A percentile compares a stretch with the other conserved stretches of the same genome.
Conservation (phyloP, 1,140 invertebrate species). For the Drosophila chauvacae region DNA sequence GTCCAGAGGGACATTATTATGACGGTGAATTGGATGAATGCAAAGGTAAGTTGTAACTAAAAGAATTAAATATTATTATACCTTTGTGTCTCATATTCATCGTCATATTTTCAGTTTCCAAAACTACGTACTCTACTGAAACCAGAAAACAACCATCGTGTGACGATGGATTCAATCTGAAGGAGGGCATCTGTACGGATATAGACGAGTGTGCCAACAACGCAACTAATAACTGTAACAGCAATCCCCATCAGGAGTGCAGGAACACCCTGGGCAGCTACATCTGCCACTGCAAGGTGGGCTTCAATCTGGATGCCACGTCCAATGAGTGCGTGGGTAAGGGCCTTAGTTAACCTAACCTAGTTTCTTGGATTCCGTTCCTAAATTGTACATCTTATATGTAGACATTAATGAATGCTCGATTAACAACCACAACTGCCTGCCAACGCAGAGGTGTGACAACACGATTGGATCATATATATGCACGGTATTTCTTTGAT, state of each 20-base stretch:
- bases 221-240: slow-evolving; percentile 86
- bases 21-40: slow-evolving; percentile 53
- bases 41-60: slow-evolving; percentile 28
- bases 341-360: slow-evolving; percentile 11
- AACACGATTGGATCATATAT: slow-evolving; percentile 95
- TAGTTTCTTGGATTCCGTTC: not conserved
- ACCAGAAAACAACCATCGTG: slow-evolving; percentile 35
- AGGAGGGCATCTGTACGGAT: slow-evolving; percentile 85
- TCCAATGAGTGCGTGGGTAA: slow-evolving; percentile 90
- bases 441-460: slow-evolving; percentile 92
- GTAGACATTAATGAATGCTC: slow-evolving; percentile 88
- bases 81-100: not conserved
- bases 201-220: slow-evolving; percentile 89
- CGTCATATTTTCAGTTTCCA: not conserved
- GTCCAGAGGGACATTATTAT: slow-evolving; percentile 51
- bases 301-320: slow-evolving; percentile 88
- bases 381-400: slow-evolving; percentile 26
- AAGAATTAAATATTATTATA: too few relatives aligned
- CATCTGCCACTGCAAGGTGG: slow-evolving; percentile 90
- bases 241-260: slow-evolving; percentile 88
- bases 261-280: slow-evolving; percentile 92
- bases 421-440: slow-evolving; percentile 86
- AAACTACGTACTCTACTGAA: not conserved
- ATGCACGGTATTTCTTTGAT: slow-evolving; percentile 86
- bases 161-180: slow-evolving; percentile 58